These are phyloP conservation scores for Temnothorax unifasciatus DNA, from an alignment of 2,888 invertebrate genomes.

Conservation along the genomic window DNA sequence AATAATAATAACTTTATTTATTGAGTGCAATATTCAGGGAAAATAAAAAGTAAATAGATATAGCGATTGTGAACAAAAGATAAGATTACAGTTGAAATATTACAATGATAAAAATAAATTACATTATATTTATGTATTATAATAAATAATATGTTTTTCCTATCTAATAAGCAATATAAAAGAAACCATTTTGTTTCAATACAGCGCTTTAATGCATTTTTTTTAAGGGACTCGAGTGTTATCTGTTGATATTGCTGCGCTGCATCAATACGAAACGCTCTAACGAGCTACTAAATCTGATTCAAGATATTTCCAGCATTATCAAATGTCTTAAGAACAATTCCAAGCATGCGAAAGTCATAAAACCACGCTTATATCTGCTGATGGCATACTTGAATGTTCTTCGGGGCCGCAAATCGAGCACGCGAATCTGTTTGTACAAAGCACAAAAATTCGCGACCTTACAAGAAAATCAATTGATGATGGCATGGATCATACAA, in stretches of 20 bases:
- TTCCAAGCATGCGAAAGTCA: slow-evolving; percentile 48
- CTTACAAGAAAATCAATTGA: slow-evolving; percentile 69
- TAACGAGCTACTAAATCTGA: slow-evolving; percentile 55
- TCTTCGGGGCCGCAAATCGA: slow-evolving; percentile 56
- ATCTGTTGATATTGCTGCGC: slow-evolving; percentile 71
- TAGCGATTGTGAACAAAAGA: background rate
- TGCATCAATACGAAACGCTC: slow-evolving; percentile 75
- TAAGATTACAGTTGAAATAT: background rate
- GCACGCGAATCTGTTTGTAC: slow-evolving; percentile 47
- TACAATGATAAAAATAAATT: slow-evolving; percentile 13
- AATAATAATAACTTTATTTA: background rate
- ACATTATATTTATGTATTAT: background rate
- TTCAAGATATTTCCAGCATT: slow-evolving; percentile 60
- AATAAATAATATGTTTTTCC: background rate
- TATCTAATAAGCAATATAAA: background rate
- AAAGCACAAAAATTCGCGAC: slow-evolving; percentile 67
- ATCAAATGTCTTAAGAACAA: slow-evolving; percentile 54
- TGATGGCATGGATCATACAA: slow-evolving; percentile 71
- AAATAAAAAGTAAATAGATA: background rate
- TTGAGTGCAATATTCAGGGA: background rate
- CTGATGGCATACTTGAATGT: slow-evolving; percentile 72
- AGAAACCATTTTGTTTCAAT: background rate
- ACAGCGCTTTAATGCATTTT: background rate
- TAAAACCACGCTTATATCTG: slow-evolving; percentile 73
- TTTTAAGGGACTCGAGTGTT: slow-evolving; percentile 75